These are phyloP conservation scores for Ophonus ardosiacus DNA, from an alignment of 2,888 invertebrate species.

Conservation along the genomic window DNA sequence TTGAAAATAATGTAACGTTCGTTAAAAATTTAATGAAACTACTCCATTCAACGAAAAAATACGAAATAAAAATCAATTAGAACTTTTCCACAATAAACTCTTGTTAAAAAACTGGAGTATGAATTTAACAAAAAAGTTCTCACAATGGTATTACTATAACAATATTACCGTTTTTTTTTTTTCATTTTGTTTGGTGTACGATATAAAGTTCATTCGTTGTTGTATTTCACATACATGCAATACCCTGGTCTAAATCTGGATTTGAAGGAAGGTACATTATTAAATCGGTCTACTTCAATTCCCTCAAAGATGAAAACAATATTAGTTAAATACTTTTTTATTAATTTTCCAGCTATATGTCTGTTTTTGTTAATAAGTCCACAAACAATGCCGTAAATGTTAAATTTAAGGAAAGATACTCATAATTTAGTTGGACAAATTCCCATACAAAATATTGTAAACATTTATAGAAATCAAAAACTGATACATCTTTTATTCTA, in stretches of 20 bases:
- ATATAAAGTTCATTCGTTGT: constrained; percentile 9
- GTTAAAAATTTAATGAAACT: neutral
- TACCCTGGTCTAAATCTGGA: neutral
- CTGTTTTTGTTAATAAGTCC: too few species aligned
- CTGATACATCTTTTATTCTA: too few species aligned
- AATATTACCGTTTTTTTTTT: neutral
- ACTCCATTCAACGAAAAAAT: neutral
- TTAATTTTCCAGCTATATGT: too few species aligned
- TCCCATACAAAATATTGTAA: too few species aligned
- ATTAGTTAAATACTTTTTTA: too few species aligned
- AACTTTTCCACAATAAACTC: neutral
- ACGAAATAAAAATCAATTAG: neutral
- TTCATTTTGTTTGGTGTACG: constrained; percentile 4
- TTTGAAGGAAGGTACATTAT: neutral
- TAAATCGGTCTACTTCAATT: too few species aligned
- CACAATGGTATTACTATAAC: neutral
- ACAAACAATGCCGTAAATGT: too few species aligned
- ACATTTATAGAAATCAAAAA: too few species aligned
- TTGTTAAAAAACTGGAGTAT: neutral
- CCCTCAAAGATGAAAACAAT: too few species aligned
- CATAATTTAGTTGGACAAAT: too few species aligned
- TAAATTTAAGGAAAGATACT: too few species aligned
- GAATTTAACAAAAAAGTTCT: neutral
- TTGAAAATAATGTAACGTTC: neutral
- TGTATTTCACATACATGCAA: neutral